Evolutionary conservation across 1,140 invertebrate genomes (phyloP), one percentile per base, ranked within the genome.

Genomic region (Himalopsyche phryganea): DNA sequence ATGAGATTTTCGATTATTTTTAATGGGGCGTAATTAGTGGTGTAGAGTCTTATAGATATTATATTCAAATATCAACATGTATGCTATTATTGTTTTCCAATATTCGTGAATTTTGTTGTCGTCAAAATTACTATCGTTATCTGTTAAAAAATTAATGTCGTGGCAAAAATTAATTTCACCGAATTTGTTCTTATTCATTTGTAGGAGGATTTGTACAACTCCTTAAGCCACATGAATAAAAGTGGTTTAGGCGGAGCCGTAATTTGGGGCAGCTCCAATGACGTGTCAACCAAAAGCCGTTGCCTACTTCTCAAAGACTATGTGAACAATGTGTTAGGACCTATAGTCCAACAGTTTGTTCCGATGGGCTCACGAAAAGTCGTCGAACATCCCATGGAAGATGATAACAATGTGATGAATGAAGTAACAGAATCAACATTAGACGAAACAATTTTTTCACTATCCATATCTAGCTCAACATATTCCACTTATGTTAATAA

Each of bases 261-360:
- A 2, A 77, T 90, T 36, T 90, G 88, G 88, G 88, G 88, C 6
- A 86, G 85, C 57, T 87, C 84, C 1, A 78, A 78, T 46, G 87
- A 90, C 62, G 80, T 88, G 0, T 84, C 87, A 60, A 83, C 76
- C 1, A 74, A 78, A 65, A 66, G 69, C 5, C 87, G 87, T 65
- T 90, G 88, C 67, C 51, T 76, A 38, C 66, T 77, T 9, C 73
- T 90, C 3, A 67, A 72, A 45, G 65, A 79, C 14, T 89, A 88
- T 68, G 65, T 88, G 14, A 72, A 81, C 7, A 75, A 76, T 0
- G 68, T 80, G 11, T 65, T 89, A 0, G 88, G 87, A 42, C 87
- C 87, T 17, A 69, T 75, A 36, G 67, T 74, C 18, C 67, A 69
- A 0, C 69, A 69, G 65, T 75, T 59, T 20, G 28, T 53, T 2